These are phyloP conservation scores for Enoplosus armatus DNA, from an alignment of 2,797 vertebrate species.

Conservation along the genomic window DNA sequence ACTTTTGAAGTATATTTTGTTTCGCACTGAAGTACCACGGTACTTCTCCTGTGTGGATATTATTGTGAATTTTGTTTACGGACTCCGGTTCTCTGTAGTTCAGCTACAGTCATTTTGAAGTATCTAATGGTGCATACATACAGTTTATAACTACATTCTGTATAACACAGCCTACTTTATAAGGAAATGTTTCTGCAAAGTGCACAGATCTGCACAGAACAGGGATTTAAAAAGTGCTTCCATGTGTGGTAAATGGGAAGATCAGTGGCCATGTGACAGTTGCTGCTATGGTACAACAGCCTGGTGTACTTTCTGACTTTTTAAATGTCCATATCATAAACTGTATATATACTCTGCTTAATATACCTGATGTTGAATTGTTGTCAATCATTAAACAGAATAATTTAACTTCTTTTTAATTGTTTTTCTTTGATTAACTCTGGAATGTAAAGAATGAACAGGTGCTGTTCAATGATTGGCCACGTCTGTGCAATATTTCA, in stretches of 20 bases:
- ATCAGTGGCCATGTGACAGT: conserved; percentile 1
- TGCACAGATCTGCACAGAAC: conserved; percentile 13
- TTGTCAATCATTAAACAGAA: conserved; percentile 65
- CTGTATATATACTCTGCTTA: conserved; percentile 33
- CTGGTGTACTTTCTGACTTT: conserved; percentile 25
- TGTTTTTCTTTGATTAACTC: conserved; percentile 46
- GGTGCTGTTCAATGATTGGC: conserved; percentile 44
- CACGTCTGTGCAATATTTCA: conserved; percentile 24
- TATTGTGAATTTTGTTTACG: conserved; percentile 64
- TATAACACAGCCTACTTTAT: background rate
- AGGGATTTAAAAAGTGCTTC: conserved; percentile 3
- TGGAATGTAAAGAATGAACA: conserved; percentile 49
- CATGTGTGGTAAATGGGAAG: conserved; percentile 39
- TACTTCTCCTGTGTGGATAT: conserved; percentile 26
- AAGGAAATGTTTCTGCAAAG: conserved; percentile 25
- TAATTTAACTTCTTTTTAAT: background rate
- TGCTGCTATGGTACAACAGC: conserved; percentile 40
- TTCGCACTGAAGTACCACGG: background rate
- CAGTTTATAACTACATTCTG: conserved; percentile 25
- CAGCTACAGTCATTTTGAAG: conserved; percentile 78
- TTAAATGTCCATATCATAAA: conserved; percentile 27
- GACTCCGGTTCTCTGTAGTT: conserved; percentile 83
- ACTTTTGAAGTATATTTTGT: conserved; percentile 71
- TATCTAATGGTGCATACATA: conserved; percentile 57
- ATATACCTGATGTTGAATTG: conserved; percentile 32